Conservation (phyloP, 2,113 vertebrate species). For the Crocuta crocuta region DNA sequence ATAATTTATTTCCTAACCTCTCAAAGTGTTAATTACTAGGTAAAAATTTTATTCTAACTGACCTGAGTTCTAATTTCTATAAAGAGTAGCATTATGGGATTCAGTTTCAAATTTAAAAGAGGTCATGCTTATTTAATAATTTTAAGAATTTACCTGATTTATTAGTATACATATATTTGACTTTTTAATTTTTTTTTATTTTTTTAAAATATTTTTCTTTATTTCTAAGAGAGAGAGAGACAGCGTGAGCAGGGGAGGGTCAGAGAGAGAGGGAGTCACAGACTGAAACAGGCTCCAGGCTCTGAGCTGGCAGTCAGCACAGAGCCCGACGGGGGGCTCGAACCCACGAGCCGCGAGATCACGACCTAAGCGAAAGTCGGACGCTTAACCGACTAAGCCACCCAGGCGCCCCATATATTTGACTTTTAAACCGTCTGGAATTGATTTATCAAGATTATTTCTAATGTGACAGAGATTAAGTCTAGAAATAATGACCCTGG, state of each 20-base stretch:
- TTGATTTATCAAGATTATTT: conserved; percentile 63
- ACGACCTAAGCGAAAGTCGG: no score
- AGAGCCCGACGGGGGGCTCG: no score
- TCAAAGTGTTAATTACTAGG: conserved; percentile 54
- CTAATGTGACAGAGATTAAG: conserved; percentile 51
- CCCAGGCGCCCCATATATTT: no score
- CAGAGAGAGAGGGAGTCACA: no score
- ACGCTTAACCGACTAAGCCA: no score
- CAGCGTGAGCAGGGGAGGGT: no score
- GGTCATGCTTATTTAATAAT: conserved; percentile 53
- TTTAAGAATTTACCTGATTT: conserved; percentile 51
- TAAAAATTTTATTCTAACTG: conserved; percentile 59
- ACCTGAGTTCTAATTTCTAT: conserved; percentile 33
- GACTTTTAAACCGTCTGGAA: background rate
- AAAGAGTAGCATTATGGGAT: conserved; percentile 49
- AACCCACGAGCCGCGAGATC: no score
- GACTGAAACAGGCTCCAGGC: no score
- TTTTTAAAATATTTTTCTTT: no score
- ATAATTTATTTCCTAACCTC: conserved; percentile 39
- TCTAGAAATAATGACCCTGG: conserved; percentile 40
- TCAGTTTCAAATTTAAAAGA: conserved; percentile 46
- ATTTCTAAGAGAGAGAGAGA: no score
- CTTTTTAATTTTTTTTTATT: no score
- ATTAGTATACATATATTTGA: conserved; percentile 47
- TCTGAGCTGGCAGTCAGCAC: no score